Percentiles rank a stretch among this genome's conserved stretches.
phyloP scores from a whole-genome alignment of 2,113 vertebrate species.

The Grammomys dolichurus region DNA sequence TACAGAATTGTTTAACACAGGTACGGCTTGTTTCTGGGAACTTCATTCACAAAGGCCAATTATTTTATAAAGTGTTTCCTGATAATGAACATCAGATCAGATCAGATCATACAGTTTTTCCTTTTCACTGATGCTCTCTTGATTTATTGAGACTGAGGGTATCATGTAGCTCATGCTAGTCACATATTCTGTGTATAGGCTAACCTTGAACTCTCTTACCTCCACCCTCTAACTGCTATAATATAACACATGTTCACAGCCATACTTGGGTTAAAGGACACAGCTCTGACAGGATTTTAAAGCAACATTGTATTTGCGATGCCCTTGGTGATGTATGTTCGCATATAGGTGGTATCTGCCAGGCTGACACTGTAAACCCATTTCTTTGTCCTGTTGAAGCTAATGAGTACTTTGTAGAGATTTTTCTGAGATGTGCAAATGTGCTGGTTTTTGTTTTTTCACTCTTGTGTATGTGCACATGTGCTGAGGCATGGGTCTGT shows the following conservation, averaged over 20 bases:
- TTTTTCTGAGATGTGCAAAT: neutral
- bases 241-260: neutral
- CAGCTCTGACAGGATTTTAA: neutral
- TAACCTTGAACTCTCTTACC: neutral
- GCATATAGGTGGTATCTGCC: neutral
- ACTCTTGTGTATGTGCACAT: neutral
- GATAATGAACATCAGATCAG: constrained; percentile 10
- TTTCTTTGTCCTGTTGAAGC: constrained; percentile 1
- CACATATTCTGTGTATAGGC: neutral
- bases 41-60: neutral
- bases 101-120: neutral
- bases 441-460: neutral
- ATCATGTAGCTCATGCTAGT: neutral
- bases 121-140: neutral
- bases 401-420: constrained; percentile 38
- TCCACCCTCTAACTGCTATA: neutral
- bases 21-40: neutral
- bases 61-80: constrained; percentile 32
- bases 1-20: neutral
- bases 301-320: neutral
- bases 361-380: neutral
- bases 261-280: neutral
- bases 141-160: neutral
- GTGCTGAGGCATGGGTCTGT: neutral
- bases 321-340: neutral